Conservation (phyloP, 2,113 vertebrate genomes). For the Alouatta palliata region DNA sequence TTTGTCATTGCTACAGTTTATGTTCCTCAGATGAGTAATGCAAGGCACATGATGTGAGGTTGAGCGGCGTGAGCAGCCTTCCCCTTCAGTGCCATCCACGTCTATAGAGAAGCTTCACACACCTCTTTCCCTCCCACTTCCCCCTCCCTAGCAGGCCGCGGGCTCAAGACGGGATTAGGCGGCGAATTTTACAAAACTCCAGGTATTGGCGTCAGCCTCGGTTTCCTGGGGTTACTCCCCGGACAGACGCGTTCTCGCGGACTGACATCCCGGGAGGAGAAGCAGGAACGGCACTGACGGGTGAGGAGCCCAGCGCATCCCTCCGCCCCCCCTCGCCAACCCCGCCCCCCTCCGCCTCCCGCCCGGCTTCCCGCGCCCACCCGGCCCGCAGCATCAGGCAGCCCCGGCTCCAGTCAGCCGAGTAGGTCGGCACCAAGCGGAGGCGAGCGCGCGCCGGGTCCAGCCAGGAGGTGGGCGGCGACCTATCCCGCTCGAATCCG, state of each 20-base stretch:
- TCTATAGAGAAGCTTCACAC: background rate
- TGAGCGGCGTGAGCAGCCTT: background rate
- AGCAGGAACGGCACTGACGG: too few species aligned
- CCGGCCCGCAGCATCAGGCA: too few species aligned
- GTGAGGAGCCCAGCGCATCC: background rate
- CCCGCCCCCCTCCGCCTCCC: too few species aligned
- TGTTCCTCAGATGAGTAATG: background rate
- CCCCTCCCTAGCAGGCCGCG: background rate
- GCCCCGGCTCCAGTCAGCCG: background rate
- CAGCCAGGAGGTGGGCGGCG: background rate
- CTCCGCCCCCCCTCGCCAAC: too few species aligned
- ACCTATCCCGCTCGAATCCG: background rate
- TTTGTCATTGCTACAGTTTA: background rate
- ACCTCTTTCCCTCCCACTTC: background rate
- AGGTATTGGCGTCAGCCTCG: rapidly evolving
- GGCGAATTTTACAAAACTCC: background rate
- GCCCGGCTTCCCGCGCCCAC: too few species aligned
- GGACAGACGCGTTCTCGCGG: background rate
- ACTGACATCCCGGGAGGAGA: background rate
- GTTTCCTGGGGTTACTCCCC: background rate
- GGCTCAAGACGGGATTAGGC: background rate
- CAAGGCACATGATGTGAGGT: background rate
- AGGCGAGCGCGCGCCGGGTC: background rate
- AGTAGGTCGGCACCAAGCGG: background rate
- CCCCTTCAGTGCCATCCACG: too few species aligned